Evolutionary conservation across 2,113 vertebrate species (phyloP).

Genomic region (Sigmodon hispidus): DNA sequence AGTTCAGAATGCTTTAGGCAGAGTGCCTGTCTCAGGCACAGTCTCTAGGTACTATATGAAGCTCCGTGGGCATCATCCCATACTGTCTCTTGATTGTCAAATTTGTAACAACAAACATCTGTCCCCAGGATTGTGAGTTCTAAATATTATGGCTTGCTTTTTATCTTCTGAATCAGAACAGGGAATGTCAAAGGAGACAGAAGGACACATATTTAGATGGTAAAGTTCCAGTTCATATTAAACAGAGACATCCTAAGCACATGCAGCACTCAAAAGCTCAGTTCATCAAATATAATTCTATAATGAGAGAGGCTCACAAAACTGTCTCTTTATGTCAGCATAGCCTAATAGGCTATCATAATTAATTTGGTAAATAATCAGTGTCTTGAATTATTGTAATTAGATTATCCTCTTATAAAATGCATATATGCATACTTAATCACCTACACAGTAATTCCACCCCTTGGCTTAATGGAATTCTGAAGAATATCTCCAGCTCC

Average conservation of each 20-base stretch:
- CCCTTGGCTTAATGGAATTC: slow-evolving; percentile 47
- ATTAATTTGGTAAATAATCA: slow-evolving; percentile 36
- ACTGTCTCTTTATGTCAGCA: not conserved
- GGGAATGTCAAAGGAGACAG: not conserved
- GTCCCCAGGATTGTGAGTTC: not conserved
- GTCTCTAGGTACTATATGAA: fast-evolving
- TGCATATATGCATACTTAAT: slow-evolving; percentile 40
- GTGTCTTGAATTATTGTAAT: slow-evolving; percentile 35
- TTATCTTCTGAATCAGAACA: not conserved
- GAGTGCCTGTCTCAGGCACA: fast-evolving
- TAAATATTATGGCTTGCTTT: not conserved
- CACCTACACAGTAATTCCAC: slow-evolving; percentile 29
- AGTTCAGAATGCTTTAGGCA: not conserved
- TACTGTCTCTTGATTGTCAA: not conserved
- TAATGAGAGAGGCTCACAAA: not conserved
- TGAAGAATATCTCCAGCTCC: not conserved
- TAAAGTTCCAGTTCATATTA: not conserved
- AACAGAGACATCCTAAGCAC: not conserved
- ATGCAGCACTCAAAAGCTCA: not conserved
- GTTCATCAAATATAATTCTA: not conserved
- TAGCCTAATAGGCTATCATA: not conserved
- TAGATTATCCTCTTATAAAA: slow-evolving; percentile 57
- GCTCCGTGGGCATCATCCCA: fast-evolving
- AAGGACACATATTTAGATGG: not conserved
- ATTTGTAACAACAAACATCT: not conserved